Base-by-base conservation (phyloP, 2,888 invertebrate genomes). In the Teinopalpus imperialis region DNA sequence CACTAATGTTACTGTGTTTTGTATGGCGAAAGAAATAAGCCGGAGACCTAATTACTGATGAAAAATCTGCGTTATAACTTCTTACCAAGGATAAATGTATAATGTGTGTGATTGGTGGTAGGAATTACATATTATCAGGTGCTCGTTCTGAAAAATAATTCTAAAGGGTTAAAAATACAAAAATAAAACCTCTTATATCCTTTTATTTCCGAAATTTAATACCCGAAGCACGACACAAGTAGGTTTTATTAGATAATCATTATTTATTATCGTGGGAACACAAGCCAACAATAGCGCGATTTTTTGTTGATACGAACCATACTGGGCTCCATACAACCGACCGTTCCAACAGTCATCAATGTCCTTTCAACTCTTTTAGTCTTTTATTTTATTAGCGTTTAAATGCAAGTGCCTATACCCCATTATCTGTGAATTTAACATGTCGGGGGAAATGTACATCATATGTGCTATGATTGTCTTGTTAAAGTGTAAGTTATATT, bases 401-500 rank as follows among this genome's bases (percentile, higher is more conserved):
- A 23, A 40, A 21, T 40, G 23, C 40, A 23, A 35, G 10, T 24
- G 23, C 27, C 6, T 10, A 21, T 34, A 34, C 39, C 34, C 21
- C 29, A 27, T 10, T 35, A 24, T 18, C 26, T 40, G 23, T 31
- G 40, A 14, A 10, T 16, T 34, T 35, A 35, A 24, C n/a, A 57
- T 57, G 57, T 35, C 49, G 44, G 48, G 41, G 29, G 56, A 49
- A 14, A 36, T 53, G 30, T 49, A 50, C 35, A 27, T 49, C 21
- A 45, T 53, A 37, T 57, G 56, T 50, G 48, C 21, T 8, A 18
- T 50, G 12, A 43, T 56, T 43, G 49, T 65, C 13, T 31, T 56
- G 24, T 48, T 59, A 6, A 27, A 51, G 24, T 60, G 68, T 68
- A 48, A 68, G 68, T 64, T 45, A n/a, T n/a, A n/a, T n/a, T n/a